phyloP scores from a whole-genome alignment of 2,888 invertebrate genomes.

The Cheilosia impressa region DNA sequence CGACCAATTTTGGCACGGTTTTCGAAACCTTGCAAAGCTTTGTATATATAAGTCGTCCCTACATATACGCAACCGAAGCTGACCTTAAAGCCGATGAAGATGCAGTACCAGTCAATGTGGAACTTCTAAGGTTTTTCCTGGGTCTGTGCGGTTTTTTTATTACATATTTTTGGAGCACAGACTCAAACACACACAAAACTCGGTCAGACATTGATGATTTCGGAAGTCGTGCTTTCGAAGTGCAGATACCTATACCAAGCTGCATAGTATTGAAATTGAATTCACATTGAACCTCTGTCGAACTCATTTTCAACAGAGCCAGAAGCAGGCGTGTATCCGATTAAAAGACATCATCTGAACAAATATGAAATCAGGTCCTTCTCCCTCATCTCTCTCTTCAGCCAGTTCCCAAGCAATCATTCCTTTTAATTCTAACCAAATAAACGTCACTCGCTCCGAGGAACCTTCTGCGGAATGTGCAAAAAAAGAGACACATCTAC shows the following conservation, averaged over 20 bases:
- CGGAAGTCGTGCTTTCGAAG: too few species aligned
- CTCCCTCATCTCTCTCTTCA: neutral
- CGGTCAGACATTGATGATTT: too few species aligned
- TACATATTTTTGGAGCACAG: too few species aligned
- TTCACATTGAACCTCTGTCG: too few species aligned
- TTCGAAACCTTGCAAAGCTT: too few species aligned
- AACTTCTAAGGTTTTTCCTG: neutral
- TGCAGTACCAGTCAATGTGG: neutral
- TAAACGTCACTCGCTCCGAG: constrained; percentile 20
- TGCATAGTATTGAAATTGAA: too few species aligned
- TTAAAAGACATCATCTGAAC: neutral
- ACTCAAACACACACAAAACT: neutral
- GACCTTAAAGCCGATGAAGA: neutral
- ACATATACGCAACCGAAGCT: neutral
- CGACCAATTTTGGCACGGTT: too few species aligned
- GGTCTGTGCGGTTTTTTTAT: too few species aligned
- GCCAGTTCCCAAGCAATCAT: constrained; percentile 45
- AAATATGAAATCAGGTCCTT: neutral
- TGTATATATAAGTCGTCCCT: neutral
- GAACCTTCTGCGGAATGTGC: constrained; percentile 31
- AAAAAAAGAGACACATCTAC: constrained; percentile 15
- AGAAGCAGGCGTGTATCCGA: neutral
- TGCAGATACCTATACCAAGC: too few species aligned
- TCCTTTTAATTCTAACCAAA: constrained; percentile 49
- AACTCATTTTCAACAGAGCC: too few species aligned